These are phyloP conservation scores for Melanargia galathea DNA, from an alignment of 2,888 invertebrate genomes.

Conservation along the genomic window DNA sequence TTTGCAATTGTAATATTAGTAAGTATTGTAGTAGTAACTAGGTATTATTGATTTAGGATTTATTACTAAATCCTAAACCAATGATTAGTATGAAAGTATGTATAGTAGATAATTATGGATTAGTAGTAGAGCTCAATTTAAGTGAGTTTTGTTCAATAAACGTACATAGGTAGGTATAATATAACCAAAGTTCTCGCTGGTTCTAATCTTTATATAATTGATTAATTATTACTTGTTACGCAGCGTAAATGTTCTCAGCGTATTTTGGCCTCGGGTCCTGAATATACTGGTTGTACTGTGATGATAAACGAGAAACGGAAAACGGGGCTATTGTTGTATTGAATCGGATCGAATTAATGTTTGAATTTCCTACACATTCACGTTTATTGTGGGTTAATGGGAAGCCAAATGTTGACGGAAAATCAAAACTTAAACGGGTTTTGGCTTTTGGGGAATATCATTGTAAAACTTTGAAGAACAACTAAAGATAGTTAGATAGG, in stretches of 20 bases:
- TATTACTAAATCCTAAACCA: too few relatives aligned
- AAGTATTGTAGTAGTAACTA: too few relatives aligned
- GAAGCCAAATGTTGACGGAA: constrained; percentile 8
- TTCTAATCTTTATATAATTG: neutral
- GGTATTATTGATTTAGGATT: too few relatives aligned
- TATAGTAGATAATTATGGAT: too few relatives aligned
- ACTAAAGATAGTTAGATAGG: too few relatives aligned
- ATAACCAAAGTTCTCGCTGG: too few relatives aligned
- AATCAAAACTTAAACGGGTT: neutral
- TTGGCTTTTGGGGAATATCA: neutral
- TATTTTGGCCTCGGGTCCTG: constrained; percentile 13
- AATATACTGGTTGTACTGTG: constrained; percentile 23
- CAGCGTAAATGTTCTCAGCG: constrained; percentile 6
- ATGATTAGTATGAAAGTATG: too few relatives aligned
- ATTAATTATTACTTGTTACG: neutral
- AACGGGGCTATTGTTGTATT: constrained; percentile 24
- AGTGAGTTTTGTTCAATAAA: too few relatives aligned
- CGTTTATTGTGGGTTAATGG: constrained; percentile 11
- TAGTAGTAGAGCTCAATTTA: too few relatives aligned
- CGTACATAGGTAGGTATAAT: too few relatives aligned
- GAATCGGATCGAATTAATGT: constrained; percentile 39
- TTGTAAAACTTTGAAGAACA: neutral
- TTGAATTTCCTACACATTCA: constrained; percentile 23
- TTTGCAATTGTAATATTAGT: too few relatives aligned
- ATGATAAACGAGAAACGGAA: constrained; percentile 31